Conservation (phyloP, 1,140 invertebrate genomes). For the Eupristina koningsbergeri region DNA sequence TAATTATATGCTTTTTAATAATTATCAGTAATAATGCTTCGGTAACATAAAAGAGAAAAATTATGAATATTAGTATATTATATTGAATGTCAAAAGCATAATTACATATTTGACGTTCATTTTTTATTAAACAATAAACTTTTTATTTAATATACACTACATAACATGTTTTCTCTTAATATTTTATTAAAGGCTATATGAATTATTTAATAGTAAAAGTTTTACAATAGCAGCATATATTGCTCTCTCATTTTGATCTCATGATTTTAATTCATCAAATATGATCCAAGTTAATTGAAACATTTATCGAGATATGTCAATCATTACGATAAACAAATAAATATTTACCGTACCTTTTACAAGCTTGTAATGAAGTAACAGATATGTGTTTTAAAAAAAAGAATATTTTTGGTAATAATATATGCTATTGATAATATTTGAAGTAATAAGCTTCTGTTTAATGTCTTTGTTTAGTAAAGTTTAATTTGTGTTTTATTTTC, state of each 20-base stretch:
- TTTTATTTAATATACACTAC: neutral
- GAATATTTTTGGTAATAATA: neutral
- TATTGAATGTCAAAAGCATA: too few species aligned
- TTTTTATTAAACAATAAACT: neutral
- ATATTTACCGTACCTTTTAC: neutral
- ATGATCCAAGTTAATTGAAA: neutral
- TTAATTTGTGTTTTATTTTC: too few species aligned
- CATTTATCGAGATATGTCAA: neutral
- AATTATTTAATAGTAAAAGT: neutral
- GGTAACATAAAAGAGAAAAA: too few species aligned
- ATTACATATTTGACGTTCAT: too few species aligned
- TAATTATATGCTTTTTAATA: neutral
- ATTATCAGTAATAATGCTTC: too few species aligned
- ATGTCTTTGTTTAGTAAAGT: neutral
- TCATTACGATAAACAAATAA: neutral
- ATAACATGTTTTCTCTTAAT: neutral
- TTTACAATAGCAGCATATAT: neutral
- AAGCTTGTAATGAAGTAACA: neutral
- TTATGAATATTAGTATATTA: too few species aligned
- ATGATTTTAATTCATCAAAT: neutral
- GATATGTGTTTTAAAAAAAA: neutral
- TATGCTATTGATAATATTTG: too few species aligned
- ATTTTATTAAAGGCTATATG: neutral
- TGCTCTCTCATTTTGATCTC: neutral
- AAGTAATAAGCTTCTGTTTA: too few species aligned